phyloP scores from a whole-genome alignment of 2,797 vertebrate genomes.

The Morelia viridis region DNA sequence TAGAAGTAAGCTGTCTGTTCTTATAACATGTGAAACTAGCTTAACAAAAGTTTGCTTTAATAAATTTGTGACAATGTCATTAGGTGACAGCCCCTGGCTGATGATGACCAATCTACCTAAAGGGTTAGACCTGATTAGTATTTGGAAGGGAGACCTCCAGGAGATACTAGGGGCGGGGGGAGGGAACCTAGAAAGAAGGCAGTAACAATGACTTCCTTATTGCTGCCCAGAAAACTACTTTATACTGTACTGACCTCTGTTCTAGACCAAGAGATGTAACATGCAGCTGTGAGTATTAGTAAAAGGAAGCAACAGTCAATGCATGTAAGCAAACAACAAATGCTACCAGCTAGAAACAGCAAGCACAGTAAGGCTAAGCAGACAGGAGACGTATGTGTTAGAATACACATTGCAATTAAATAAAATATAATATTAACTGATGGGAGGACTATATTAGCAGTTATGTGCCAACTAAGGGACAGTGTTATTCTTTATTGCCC shows the following conservation, averaged over 20 bases:
- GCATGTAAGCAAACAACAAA: slow-evolving; percentile 53
- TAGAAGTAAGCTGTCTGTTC: not conserved
- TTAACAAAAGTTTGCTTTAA: not conserved
- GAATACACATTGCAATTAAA: slow-evolving; percentile 58
- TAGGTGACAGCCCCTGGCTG: too few relatives aligned
- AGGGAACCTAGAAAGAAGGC: not conserved
- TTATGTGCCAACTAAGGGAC: not conserved
- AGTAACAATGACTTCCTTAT: not conserved
- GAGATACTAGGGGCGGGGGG: not conserved
- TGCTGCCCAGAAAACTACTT: not conserved
- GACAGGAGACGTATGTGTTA: slow-evolving; percentile 78
- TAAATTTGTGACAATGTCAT: not conserved
- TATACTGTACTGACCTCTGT: not conserved
- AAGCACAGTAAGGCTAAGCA: slow-evolving; percentile 78
- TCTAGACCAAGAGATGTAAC: slow-evolving; percentile 13
- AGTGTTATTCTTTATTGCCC: slow-evolving; percentile 38
- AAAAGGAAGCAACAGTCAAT: slow-evolving; percentile 46
- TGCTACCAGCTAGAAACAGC: slow-evolving; percentile 47
- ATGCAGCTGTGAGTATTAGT: slow-evolving; percentile 41
- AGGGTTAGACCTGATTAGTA: not conserved
- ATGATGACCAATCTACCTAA: not conserved
- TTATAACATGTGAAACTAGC: not conserved
- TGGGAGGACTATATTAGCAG: not conserved
- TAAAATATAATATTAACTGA: slow-evolving; percentile 37
- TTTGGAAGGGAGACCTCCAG: not conserved